These are phyloP conservation scores for Siniperca scherzeri DNA, from an alignment of 2,797 vertebrate species.

Conservation along the genomic window DNA sequence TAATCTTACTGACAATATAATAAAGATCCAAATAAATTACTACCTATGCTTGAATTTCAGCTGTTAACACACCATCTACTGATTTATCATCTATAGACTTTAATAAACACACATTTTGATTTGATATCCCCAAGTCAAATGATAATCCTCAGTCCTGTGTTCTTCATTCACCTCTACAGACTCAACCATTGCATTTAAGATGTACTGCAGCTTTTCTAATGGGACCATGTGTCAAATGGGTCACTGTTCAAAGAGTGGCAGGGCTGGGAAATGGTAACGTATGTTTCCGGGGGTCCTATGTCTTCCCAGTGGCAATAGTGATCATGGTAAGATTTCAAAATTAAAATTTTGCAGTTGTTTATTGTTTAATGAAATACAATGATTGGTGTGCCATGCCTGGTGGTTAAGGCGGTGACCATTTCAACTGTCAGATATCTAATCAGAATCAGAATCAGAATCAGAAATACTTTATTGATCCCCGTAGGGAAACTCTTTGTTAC, in stretches of 20 bases:
- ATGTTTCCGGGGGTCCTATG: slow-evolving; percentile 26
- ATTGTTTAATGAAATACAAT: background rate
- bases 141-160: slow-evolving; percentile 1
- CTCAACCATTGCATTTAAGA: slow-evolving; percentile 52
- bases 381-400: too few relatives aligned
- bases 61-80: background rate
- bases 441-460: too few relatives aligned
- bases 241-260: slow-evolving; percentile 18
- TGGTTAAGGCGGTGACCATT: too few relatives aligned
- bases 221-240: slow-evolving; percentile 52
- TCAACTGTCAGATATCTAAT: too few relatives aligned
- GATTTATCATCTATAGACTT: too few relatives aligned
- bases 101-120: background rate
- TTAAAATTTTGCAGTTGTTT: background rate
- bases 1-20: background rate
- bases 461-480: too few relatives aligned
- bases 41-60: background rate
- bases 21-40: background rate
- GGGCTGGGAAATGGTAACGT: slow-evolving; percentile 40
- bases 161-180: slow-evolving; percentile 42
- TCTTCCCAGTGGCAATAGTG: slow-evolving; percentile 23
- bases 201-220: slow-evolving; percentile 61
- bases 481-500: too few relatives aligned
- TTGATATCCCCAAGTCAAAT: background rate
- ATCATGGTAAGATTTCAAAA: slow-evolving; percentile 31